Conservation (phyloP, 2,113 vertebrate species). For the Phalacrocorax pelagicus region DNA sequence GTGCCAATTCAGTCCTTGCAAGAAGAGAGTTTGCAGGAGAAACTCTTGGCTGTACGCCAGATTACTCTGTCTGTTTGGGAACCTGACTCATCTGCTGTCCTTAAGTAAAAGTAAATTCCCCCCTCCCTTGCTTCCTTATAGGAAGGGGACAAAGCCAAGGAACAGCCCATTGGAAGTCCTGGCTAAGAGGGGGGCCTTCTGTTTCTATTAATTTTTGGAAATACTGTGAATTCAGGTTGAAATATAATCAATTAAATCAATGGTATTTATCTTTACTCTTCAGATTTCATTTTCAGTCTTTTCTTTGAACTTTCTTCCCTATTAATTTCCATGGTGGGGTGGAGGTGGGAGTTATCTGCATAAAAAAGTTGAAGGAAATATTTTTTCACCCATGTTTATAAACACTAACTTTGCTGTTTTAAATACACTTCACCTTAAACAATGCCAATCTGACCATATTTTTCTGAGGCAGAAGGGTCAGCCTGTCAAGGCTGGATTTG, state of each 20-base stretch:
- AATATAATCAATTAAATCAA: background rate
- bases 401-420: background rate
- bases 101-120: background rate
- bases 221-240: background rate
- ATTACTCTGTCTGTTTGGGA: background rate
- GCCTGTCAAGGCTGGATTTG: background rate
- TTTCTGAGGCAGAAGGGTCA: fast-evolving
- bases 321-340: background rate
- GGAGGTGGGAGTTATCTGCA: background rate
- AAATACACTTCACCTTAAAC: background rate
- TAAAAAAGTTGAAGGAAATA: background rate
- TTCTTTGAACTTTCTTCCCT: background rate
- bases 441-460: background rate
- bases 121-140: background rate
- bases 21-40: background rate
- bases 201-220: background rate
- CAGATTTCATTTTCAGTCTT: background rate
- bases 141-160: background rate
- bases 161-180: background rate
- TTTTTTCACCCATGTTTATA: background rate
- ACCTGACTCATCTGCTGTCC: background rate
- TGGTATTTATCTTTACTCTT: background rate
- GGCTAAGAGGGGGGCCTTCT: background rate
- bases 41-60: background rate
- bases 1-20: background rate